Evolutionary conservation across 2,113 vertebrate genomes (phyloP).

Genomic region (Apistogramma diplotaenia): DNA sequence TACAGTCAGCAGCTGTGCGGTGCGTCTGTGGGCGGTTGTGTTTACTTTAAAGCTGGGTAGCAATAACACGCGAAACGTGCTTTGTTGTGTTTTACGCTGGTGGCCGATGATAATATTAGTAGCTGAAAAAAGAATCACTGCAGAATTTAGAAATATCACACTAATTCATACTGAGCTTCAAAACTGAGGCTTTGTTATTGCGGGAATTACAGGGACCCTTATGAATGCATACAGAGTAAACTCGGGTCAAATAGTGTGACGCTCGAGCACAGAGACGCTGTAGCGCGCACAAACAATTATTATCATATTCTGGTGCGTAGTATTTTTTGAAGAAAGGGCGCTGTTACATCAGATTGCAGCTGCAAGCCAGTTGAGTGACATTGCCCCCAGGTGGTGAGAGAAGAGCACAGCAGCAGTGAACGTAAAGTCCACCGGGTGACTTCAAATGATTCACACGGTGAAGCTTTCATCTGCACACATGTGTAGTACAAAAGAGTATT

Average conservation of each 20-base stretch:
- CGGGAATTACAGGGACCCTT: no score
- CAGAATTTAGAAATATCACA: background rate
- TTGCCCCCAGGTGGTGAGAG: slow-evolving; percentile 65
- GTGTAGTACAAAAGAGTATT: slow-evolving; percentile 59
- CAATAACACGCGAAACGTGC: slow-evolving; percentile 10
- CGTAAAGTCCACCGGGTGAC: slow-evolving; percentile 35
- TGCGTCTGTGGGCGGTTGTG: slow-evolving; percentile 15
- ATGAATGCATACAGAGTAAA: background rate
- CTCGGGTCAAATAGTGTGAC: background rate
- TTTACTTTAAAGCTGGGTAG: slow-evolving; percentile 7
- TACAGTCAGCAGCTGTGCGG: slow-evolving; percentile 45
- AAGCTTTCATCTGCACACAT: slow-evolving; percentile 43
- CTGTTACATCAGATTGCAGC: slow-evolving; percentile 6
- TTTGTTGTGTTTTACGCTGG: slow-evolving; percentile 7
- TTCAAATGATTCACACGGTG: slow-evolving; percentile 56
- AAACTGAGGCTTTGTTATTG: background rate
- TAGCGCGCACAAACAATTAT: background rate
- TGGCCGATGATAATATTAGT: background rate
- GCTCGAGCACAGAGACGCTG: background rate
- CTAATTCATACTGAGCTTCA: background rate
- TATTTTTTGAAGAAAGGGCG: background rate
- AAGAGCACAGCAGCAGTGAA: slow-evolving; percentile 39
- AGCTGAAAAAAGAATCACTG: background rate
- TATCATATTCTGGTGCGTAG: background rate
- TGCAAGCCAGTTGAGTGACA: slow-evolving; percentile 35